These are phyloP conservation scores for Percopsis omiscomaycus DNA, from an alignment of 2,797 vertebrate species.

Conservation along the genomic window DNA sequence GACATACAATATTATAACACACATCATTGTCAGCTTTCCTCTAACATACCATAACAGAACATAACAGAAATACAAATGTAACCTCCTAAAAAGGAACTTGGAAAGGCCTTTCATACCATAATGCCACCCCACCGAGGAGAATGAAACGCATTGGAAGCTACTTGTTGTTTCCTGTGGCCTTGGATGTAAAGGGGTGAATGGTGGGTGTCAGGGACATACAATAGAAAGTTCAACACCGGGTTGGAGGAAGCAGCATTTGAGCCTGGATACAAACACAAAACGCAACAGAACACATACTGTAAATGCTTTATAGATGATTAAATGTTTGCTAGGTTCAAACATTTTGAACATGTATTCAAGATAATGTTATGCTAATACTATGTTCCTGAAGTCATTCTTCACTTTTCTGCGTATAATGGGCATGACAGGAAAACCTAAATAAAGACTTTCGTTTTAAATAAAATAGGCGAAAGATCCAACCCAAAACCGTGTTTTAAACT, in stretches of 20 bases:
- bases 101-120: conserved; percentile 79
- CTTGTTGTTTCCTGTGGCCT: conserved; percentile 81
- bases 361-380: too few species aligned
- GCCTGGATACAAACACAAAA: conserved; percentile 72
- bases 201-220: conserved; percentile 90
- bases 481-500: too few species aligned
- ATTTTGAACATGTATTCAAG: too few species aligned
- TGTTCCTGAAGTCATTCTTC: too few species aligned
- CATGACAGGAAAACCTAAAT: too few species aligned
- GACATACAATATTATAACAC: neutral
- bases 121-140: conserved; percentile 98
- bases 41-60: neutral
- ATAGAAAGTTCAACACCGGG: conserved; percentile 93
- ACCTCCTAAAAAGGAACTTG: neutral
- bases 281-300: neutral
- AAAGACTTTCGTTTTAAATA: too few species aligned
- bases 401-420: too few species aligned
- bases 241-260: conserved; percentile 94
- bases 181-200: conserved; percentile 92
- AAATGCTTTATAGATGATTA: neutral
- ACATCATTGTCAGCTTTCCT: conserved; percentile 3
- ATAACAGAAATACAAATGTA: neutral
- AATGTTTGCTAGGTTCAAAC: too few species aligned
- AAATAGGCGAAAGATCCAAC: too few species aligned
- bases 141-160: conserved; percentile 91